Base-by-base conservation (phyloP, 2,888 invertebrate species). In the Melieria picta region DNA sequence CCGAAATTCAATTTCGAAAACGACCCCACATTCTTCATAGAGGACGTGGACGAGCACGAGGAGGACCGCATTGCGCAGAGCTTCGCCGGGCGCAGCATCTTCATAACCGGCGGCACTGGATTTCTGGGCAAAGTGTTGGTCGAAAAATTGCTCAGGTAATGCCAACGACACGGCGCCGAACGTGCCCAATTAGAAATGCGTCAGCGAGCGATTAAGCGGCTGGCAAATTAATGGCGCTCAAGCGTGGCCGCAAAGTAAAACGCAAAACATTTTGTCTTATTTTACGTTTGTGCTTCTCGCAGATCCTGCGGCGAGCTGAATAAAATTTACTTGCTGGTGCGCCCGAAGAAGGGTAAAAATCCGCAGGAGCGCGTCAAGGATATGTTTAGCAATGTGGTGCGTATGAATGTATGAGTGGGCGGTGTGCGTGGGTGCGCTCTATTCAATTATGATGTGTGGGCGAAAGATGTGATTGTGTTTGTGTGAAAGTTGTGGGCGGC, bases 261-360 rank as follows among this genome's bases (percentile, higher is more conserved):
- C 56, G 6, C 42, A 47, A 7, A 7, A 6, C 5, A 47, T 62
- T 47, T 47, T 69, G 13, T 61, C 63, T 69, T 47, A 67, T 13
- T 58, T 72, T 30, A 47, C 69, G 72, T 73, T 71, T 74, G 72
- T 75, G 30, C 30, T 30, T 79, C 66, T 88, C 86, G 62, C 84
- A 90, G 90, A 78, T 89, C 91, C 80, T 93, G 95, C 79, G 92
- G 94, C 0, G 91, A 92, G 61, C 88, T 98, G 52, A 90, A 90
- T 68, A 92, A 90, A 78, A 92, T 99, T 66, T 94, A 95, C 83
- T 86, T 97, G 69, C 88, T 98, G 63, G 91, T 98, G 64, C 89
- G 98, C 62, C 88, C 92, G 0, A 97, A 97, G 88, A 92, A 95
- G 83, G 96, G 95, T 10, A 94, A 94, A 83, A 90, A 91, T 69